These are phyloP conservation scores for Scaptomyza reducta DNA, from an alignment of 2,888 invertebrate genomes.

Conservation along the genomic window DNA sequence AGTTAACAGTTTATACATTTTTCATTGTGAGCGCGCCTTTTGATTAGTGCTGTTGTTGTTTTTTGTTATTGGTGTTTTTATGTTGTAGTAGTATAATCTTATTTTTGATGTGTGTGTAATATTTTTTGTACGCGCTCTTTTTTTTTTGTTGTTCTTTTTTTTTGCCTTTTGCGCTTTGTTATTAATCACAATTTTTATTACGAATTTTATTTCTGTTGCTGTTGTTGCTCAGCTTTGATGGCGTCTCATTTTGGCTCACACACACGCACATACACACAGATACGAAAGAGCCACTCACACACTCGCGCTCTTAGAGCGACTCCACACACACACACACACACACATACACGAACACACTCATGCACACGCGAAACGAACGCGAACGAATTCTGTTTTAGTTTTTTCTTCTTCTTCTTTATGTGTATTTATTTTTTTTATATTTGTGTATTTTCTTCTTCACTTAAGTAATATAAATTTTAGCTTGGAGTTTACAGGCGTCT, in stretches of 20 bases:
- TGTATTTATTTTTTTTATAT: slow-evolving; percentile 24
- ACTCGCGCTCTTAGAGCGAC: slow-evolving; percentile 15
- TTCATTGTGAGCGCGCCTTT: slow-evolving; percentile 60
- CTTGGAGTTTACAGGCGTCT: neutral
- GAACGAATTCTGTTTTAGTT: slow-evolving; percentile 57
- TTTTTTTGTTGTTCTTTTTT: slow-evolving; percentile 43
- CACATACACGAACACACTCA: slow-evolving; percentile 20
- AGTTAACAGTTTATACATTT: slow-evolving; percentile 61
- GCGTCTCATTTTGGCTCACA: slow-evolving; percentile 73
- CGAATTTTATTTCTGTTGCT: slow-evolving; percentile 67
- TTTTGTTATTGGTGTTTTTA: neutral
- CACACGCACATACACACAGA: slow-evolving; percentile 19
- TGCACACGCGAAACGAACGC: slow-evolving; percentile 55
- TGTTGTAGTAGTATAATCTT: neutral
- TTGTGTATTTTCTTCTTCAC: slow-evolving; percentile 39
- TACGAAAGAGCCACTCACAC: slow-evolving; percentile 34
- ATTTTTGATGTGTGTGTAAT: slow-evolving; percentile 3
- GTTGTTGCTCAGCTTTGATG: slow-evolving; percentile 64
- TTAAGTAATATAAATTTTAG: slow-evolving; percentile 27
- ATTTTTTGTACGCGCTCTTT: slow-evolving; percentile 50
- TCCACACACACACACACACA: slow-evolving; percentile 26
- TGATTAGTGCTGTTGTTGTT: slow-evolving; percentile 24
- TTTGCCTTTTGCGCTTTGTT: slow-evolving; percentile 53
- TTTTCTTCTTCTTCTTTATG: slow-evolving; percentile 41
- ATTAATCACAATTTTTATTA: slow-evolving; percentile 79